Conservation (phyloP, 2,113 vertebrate species). For the Microcebus jonahi region DNA sequence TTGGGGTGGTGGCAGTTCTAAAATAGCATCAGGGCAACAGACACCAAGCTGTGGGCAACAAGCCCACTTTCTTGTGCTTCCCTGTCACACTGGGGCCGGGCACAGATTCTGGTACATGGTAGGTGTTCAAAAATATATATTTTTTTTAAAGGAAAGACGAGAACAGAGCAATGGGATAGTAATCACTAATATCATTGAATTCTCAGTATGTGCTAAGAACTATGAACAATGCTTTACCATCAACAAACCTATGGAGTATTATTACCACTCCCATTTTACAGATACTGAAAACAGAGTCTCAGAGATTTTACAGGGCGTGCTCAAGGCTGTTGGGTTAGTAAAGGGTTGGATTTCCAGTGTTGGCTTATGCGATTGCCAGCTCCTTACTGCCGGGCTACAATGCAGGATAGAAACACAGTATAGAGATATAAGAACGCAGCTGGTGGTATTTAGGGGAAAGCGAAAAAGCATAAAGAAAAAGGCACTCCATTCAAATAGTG, state of each 20-base stretch:
- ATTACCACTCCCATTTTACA: neutral
- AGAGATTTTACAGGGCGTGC: neutral
- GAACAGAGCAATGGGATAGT: neutral
- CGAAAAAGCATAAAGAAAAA: neutral
- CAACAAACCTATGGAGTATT: neutral
- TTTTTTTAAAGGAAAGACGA: neutral
- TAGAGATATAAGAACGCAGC: neutral
- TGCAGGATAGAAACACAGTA: neutral
- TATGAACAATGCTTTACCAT: neutral
- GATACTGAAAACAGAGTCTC: neutral
- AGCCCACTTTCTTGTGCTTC: neutral
- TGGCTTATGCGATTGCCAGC: neutral
- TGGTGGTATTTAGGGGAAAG: neutral
- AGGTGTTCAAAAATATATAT: neutral
- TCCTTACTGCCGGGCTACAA: neutral
- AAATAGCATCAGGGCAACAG: neutral
- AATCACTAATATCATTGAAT: neutral
- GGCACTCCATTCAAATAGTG: neutral
- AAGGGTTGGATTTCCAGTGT: neutral
- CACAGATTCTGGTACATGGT: neutral
- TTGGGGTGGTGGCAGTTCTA: neutral
- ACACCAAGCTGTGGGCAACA: neutral
- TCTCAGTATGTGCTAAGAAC: neutral
- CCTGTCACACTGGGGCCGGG: neutral
- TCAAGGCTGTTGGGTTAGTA: neutral